Conservation (phyloP, 2,888 invertebrate genomes). For the Flabesymbios commensalis region DNA sequence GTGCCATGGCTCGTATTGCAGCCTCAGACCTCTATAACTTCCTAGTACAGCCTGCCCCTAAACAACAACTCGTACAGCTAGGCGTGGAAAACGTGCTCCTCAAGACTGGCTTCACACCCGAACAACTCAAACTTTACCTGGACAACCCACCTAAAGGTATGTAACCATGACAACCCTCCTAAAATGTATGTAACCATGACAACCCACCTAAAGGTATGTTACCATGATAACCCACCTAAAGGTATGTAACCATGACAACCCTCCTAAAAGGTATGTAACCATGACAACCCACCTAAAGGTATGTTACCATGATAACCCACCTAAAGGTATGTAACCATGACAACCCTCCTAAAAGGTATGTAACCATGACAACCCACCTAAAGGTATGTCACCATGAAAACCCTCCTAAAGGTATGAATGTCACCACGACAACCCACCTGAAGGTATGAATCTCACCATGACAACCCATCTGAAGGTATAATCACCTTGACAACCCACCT, state of each 20-base stretch:
- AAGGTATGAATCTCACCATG: no score
- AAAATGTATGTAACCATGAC: no score
- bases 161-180: no score
- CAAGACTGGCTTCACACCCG: slow-evolving; percentile 73
- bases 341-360: no score
- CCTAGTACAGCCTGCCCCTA: slow-evolving; percentile 70
- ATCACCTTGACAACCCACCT: no score
- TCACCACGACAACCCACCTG: no score
- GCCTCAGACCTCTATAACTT: slow-evolving; percentile 59
- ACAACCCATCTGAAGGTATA: no score
- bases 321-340: slow-evolving; percentile 63
- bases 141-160: slow-evolving; percentile 77
- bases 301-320: slow-evolving; percentile 91
- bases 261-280: no score
- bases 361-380: no score
- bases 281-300: no score
- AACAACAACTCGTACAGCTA: slow-evolving; percentile 72
- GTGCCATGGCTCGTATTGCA: slow-evolving; percentile 58
- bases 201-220: no score
- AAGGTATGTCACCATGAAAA: slow-evolving; percentile 89
- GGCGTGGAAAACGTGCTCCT: slow-evolving; percentile 74
- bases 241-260: slow-evolving; percentile 51
- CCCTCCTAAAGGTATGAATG: slow-evolving; percentile 74
- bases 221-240: slow-evolving; percentile 83
- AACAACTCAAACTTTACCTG: slow-evolving; percentile 76